These are phyloP conservation scores for Drosophila malerkotliana DNA, from an alignment of 1,140 invertebrate species.

Conservation along the genomic window DNA sequence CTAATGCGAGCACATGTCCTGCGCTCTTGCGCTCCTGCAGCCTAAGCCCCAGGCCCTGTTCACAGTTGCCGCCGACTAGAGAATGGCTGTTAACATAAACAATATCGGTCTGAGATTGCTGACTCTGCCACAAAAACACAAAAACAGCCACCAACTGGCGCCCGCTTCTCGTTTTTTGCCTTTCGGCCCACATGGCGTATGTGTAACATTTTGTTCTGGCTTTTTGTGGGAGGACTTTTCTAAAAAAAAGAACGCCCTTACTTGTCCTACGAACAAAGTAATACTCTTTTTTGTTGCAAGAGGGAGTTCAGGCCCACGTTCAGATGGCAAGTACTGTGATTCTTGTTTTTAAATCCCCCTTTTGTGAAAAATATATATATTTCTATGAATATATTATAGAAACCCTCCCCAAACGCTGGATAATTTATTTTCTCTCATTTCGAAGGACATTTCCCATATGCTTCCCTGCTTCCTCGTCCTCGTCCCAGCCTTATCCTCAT, in stretches of 20 bases:
- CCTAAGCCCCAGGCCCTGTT: background rate
- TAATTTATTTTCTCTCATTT: background rate
- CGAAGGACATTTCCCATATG: background rate
- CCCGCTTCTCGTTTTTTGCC: background rate
- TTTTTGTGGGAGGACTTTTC: slow-evolving; percentile 23
- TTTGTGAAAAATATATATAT: too few species aligned
- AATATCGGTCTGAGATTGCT: slow-evolving; percentile 46
- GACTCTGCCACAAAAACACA: slow-evolving; percentile 38
- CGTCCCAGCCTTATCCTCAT: slow-evolving; percentile 5
- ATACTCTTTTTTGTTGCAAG: background rate
- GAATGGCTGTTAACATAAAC: slow-evolving; percentile 44
- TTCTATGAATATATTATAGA: too few species aligned
- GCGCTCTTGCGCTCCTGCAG: too few species aligned
- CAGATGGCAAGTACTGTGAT: background rate
- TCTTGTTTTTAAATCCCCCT: too few species aligned
- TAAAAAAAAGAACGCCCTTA: background rate
- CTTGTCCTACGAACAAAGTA: background rate
- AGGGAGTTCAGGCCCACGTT: background rate
- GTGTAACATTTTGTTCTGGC: slow-evolving; percentile 56
- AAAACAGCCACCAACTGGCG: slow-evolving; percentile 22
- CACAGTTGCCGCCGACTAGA: background rate
- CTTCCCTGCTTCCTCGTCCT: background rate
- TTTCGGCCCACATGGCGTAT: slow-evolving; percentile 61
- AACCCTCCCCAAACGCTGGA: background rate
- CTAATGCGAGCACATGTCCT: slow-evolving; percentile 1